A percentile compares a stretch with the other conserved stretches of the same genome.
phyloP scores from a whole-genome alignment of 1,140 invertebrate genomes.

The Eubasilissa regina region DNA sequence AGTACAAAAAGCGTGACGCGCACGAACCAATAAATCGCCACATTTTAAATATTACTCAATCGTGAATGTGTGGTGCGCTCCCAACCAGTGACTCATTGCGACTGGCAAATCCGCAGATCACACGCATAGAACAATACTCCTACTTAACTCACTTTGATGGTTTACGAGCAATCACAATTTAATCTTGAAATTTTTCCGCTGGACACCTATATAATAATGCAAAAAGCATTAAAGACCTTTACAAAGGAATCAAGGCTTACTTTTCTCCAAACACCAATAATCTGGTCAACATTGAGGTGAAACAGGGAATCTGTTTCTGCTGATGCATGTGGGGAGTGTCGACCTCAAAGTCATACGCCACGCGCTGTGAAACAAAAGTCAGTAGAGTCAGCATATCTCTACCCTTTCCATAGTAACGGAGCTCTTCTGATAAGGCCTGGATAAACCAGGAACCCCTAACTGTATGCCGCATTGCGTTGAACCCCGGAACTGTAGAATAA shows the following conservation, averaged over 20 bases:
- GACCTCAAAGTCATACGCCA: slow-evolving; percentile 94
- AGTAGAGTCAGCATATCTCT: slow-evolving; percentile 89
- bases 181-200: no score
- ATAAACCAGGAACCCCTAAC: slow-evolving; percentile 96
- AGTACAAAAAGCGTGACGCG: no score
- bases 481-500: slow-evolving; percentile 94
- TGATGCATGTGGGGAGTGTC: slow-evolving; percentile 91
- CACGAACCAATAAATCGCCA: no score
- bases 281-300: slow-evolving; percentile 94
- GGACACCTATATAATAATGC: no score
- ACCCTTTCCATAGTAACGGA: slow-evolving; percentile 81
- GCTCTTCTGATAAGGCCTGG: slow-evolving; percentile 88
- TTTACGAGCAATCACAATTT: no score
- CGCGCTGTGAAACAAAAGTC: slow-evolving; percentile 90
- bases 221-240: slow-evolving; percentile 59
- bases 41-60: no score
- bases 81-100: no score
- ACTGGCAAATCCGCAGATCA: no score
- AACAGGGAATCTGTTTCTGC: slow-evolving; percentile 96
- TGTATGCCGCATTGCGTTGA: slow-evolving; percentile 96
- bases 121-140: no score
- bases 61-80: no score
- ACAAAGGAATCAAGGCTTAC: not conserved
- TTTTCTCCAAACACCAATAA: slow-evolving; percentile 78
- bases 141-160: no score